Base-by-base conservation (phyloP, 1,140 invertebrate species). In the Lordiphosa stackelbergi region DNA sequence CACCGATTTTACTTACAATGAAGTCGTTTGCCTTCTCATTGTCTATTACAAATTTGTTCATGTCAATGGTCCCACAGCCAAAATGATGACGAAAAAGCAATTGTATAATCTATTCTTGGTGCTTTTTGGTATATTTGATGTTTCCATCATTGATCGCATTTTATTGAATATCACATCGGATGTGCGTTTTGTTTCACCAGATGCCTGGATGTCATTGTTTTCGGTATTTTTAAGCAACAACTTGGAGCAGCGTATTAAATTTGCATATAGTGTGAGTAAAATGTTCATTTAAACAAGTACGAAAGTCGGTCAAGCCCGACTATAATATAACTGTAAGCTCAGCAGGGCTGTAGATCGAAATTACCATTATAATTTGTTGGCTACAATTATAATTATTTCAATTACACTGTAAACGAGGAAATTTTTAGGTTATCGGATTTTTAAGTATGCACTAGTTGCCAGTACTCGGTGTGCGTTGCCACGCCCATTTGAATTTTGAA, bases 21-120 rank as follows among this genome's bases (percentile, higher is more conserved):
- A 86, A 52, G 71, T 86, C 13, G 51, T 72, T 13, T 66, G 72
- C 34, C 52, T 87, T 5, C 45, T 87, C 10, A 71, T 75, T n/a
- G 66, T 87, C n/a, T 87, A 85, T 52, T 79, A 87, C 41, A 87
- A 87, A 41, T 86, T 83, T 40, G 77, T 81, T 4, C 66, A 68
- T 10, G 61, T 68, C 16, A 87, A 87, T 42, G 77, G 71, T 1
- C 52, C 66, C 1, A 38, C 57, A 2, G 69, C 72, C 11, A 78
- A 78, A 24, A 22, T 52, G 13, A 86, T 87, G 85, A 73, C 78
- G 9, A 73, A 74, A 13, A 69, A 70, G 8, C 85, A 87, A 45
- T 69, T 87, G 16, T 64, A 79, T 38, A 61, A 75, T n/a, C 48
- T 87, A 0, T 87, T 85, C n/a, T 42, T 73, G 22, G 77, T 83